Percentiles rank a stretch among this genome's conserved stretches.
Conservation (phyloP, 1,140 invertebrate genomes). For the Meloidogyne exigua region DNA sequence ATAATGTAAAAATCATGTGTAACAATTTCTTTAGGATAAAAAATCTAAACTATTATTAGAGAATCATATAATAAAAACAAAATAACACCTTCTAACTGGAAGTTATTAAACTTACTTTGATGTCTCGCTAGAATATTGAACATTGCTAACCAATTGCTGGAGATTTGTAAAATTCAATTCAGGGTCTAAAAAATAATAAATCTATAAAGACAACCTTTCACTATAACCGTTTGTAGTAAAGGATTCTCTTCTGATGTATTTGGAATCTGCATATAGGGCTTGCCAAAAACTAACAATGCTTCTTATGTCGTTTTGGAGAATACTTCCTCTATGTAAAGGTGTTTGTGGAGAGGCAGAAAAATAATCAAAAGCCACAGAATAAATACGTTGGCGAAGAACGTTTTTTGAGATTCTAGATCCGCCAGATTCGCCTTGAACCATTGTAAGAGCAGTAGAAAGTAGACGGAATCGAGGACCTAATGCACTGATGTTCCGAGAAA, state of each 20-base stretch:
- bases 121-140: slow-evolving; percentile 34
- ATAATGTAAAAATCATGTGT: too few species aligned
- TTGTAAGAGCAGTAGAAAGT: slow-evolving; percentile 81
- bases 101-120: not conserved
- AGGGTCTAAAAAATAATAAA: slow-evolving; percentile 38
- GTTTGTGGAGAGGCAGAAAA: slow-evolving; percentile 79
- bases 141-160: slow-evolving; percentile 23
- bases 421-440: slow-evolving; percentile 88
- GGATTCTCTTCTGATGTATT: slow-evolving; percentile 78
- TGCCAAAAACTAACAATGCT: slow-evolving; percentile 92
- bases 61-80: slow-evolving; percentile 8
- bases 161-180: slow-evolving; percentile 31
- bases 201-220: not conserved
- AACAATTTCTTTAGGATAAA: not conserved
- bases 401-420: slow-evolving; percentile 79
- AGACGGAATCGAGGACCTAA: slow-evolving; percentile 71
- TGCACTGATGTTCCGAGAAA: slow-evolving; percentile 51
- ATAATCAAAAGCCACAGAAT: slow-evolving; percentile 89
- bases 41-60: too few species aligned
- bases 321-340: slow-evolving; percentile 75
- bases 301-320: slow-evolving; percentile 82
- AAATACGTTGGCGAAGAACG: slow-evolving; percentile 87
- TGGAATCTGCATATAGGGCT: slow-evolving; percentile 90
- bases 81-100: not conserved
- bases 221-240: slow-evolving; percentile 40